Percentiles rank a stretch among this genome's conserved stretches.
Conservation (phyloP, 2,888 invertebrate species). For the Rhopalosiphum nymphaeae region DNA sequence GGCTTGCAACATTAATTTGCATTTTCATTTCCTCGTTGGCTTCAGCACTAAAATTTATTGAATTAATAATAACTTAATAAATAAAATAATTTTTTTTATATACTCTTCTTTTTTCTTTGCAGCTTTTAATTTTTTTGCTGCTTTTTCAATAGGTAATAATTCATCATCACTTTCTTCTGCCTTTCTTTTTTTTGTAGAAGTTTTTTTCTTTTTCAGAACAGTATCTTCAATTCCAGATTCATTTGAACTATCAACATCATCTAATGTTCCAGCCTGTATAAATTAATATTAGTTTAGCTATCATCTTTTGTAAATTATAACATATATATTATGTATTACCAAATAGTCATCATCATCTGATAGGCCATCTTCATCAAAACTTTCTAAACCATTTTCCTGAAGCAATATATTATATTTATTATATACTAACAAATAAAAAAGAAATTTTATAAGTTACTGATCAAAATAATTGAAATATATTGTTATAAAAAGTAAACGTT, state of each 20-base stretch:
- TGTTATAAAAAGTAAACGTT: no score
- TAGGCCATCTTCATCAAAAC: slow-evolving; percentile 65
- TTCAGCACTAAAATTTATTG: slow-evolving; percentile 72
- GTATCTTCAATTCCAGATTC: slow-evolving; percentile 68
- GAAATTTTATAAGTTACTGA: neutral
- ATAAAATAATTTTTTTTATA: slow-evolving; percentile 50
- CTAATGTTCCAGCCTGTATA: slow-evolving; percentile 64
- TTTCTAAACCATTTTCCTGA: slow-evolving; percentile 60
- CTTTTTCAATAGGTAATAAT: slow-evolving; percentile 87
- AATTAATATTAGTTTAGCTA: neutral
- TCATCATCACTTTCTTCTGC: slow-evolving; percentile 74
- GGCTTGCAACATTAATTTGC: slow-evolving; percentile 82
- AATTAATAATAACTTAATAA: slow-evolving; percentile 47
- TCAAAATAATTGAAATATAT: neutral
- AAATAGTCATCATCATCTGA: slow-evolving; percentile 68
- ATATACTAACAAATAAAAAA: neutral
- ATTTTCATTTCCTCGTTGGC: slow-evolving; percentile 79
- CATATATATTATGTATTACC: slow-evolving; percentile 47
- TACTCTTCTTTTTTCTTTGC: slow-evolving; percentile 78
- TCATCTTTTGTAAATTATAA: neutral
- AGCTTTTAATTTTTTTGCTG: slow-evolving; percentile 82
- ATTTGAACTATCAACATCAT: slow-evolving; percentile 69
- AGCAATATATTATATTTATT: neutral
- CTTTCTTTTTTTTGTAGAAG: slow-evolving; percentile 67
- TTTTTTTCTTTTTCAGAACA: slow-evolving; percentile 68